Percentiles rank a stretch among this genome's conserved stretches.
phyloP scores from a whole-genome alignment of 2,113 vertebrate genomes.

The Albula goreensis region DNA sequence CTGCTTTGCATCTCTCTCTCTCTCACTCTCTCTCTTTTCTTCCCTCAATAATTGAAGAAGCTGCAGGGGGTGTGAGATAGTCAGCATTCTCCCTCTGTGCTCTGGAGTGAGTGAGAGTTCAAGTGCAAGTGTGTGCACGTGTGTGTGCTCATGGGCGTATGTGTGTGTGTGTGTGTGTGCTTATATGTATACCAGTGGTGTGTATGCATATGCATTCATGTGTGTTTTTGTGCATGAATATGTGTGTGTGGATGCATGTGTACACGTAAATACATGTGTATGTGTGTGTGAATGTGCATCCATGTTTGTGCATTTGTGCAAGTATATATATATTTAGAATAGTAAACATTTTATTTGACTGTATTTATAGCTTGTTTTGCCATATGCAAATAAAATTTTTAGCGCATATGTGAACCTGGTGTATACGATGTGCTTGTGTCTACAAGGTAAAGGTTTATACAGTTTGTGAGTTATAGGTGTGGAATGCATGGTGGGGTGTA shows the following conservation, averaged over 20 bases:
- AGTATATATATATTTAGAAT: no score
- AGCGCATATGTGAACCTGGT: neutral
- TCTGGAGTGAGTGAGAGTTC: neutral
- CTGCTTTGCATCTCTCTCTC: neutral
- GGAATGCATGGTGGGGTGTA: neutral
- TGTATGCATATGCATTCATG: constrained; percentile 23
- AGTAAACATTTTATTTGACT: neutral
- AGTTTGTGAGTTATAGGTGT: neutral
- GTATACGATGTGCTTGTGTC: neutral
- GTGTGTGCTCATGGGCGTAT: constrained; percentile 42
- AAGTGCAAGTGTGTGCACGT: constrained; percentile 40
- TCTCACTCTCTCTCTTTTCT: neutral
- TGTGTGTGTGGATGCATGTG: neutral
- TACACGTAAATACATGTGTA: constrained; percentile 11
- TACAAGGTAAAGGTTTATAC: neutral
- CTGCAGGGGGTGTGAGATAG: constrained; percentile 22
- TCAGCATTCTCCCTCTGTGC: constrained; percentile 8
- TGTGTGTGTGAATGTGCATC: constrained; percentile 35
- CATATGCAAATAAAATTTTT: neutral
- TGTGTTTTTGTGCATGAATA: neutral
- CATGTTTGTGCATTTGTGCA: neutral
- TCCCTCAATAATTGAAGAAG: constrained; percentile 47
- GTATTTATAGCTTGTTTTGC: neutral
- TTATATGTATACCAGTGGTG: constrained; percentile 16
- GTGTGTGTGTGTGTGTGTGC: constrained; percentile 20